Evolutionary conservation across 2,113 vertebrate species (phyloP).

Genomic region (Trematomus loennbergii): DNA sequence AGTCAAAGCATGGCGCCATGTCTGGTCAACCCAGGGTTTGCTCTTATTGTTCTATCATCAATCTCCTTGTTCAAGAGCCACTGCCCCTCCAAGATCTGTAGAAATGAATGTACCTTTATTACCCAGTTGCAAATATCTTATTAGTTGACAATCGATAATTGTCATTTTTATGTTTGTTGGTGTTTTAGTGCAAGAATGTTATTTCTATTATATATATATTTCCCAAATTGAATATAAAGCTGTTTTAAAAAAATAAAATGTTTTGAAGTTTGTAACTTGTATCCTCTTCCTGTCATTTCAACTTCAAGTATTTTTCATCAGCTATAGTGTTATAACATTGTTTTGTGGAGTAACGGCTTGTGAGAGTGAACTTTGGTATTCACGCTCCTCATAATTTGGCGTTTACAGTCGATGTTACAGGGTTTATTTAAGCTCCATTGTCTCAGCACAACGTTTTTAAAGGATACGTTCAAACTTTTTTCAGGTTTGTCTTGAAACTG

Average conservation of each 20-base stretch:
- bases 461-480: neutral
- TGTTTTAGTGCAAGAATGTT: neutral
- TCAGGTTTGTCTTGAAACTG: neutral
- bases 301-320: neutral
- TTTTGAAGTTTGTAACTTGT: neutral
- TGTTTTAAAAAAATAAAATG: neutral
- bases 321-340: neutral
- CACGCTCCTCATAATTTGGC: neutral
- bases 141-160: neutral
- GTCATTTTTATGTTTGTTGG: neutral
- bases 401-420: neutral
- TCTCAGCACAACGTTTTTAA: neutral
- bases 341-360: neutral
- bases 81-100: neutral
- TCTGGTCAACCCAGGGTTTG: neutral
- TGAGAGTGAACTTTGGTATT: neutral
- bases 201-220: neutral
- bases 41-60: neutral
- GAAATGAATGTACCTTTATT: neutral
- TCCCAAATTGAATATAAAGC: neutral
- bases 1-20: neutral
- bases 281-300: neutral
- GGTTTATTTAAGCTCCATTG: neutral
- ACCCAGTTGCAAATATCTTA: neutral
- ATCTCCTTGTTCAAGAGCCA: neutral